Percentiles rank a stretch among this genome's conserved stretches.
phyloP scores from a whole-genome alignment of 1,140 invertebrate genomes.

The Drosophila oshimai region DNA sequence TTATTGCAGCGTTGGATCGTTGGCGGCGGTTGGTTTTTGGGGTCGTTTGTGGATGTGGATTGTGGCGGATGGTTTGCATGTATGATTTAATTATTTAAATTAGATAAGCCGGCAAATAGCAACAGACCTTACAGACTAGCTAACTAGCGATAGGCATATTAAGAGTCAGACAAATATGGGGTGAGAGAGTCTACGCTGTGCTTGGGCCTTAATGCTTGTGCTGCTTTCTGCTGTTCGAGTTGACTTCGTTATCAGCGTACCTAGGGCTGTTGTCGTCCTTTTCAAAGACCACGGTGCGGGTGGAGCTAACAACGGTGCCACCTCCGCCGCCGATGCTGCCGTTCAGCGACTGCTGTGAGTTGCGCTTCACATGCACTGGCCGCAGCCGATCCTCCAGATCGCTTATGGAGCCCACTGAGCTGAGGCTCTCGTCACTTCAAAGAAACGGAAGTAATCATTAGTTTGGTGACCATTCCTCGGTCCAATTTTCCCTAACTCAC shows the following conservation, averaged over 20 bases:
- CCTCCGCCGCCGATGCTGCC: constrained; percentile 29
- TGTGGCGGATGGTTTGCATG: constrained; percentile 69
- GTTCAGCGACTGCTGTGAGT: constrained; percentile 64
- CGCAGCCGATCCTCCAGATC: constrained; percentile 75
- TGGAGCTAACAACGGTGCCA: constrained; percentile 47
- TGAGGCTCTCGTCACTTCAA: constrained; percentile 74
- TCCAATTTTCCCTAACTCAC: constrained; percentile 70
- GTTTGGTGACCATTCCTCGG: neutral
- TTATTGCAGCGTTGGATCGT: constrained; percentile 9
- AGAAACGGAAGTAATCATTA: neutral
- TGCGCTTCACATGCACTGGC: constrained; percentile 72
- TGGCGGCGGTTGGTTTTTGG: constrained; percentile 35
- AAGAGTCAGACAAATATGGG: constrained; percentile 38
- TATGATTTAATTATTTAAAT: constrained; percentile 79
- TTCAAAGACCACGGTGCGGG: constrained; percentile 73
- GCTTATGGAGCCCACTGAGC: constrained; percentile 74
- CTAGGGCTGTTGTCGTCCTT: constrained; percentile 82
- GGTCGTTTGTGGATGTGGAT: constrained; percentile 71
- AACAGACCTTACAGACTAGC: constrained; percentile 73
- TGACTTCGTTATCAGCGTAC: constrained; percentile 78
- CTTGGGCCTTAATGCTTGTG: constrained; percentile 67
- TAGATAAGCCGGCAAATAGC: constrained; percentile 73
- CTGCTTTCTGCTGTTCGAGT: constrained; percentile 71
- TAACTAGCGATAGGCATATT: constrained; percentile 61
- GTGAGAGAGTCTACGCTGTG: constrained; percentile 52